These are phyloP conservation scores for Barbus barbus DNA, from an alignment of 2,113 vertebrate genomes.

Conservation along the genomic window DNA sequence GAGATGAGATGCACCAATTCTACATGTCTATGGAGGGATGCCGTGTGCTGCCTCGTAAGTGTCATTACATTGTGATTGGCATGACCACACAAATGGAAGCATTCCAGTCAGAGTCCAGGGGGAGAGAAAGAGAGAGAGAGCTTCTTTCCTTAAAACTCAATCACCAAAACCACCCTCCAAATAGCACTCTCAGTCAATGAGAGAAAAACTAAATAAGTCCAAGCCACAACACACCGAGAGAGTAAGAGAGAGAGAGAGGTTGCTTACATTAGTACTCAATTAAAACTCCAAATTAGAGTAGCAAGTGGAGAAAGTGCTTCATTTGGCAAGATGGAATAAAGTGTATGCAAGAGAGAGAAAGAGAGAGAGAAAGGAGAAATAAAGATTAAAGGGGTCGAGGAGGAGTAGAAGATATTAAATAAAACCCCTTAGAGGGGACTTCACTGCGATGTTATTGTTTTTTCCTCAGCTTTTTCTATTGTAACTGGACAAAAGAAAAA, in stretches of 20 bases:
- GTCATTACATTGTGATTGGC: conserved; percentile 45
- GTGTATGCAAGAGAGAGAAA: neutral
- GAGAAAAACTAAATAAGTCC: neutral
- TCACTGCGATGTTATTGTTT: neutral
- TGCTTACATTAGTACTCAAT: conserved; percentile 48
- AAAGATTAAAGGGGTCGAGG: conserved; percentile 10
- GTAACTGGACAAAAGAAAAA: conserved; percentile 23
- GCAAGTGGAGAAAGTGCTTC: conserved; percentile 35
- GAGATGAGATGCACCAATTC: neutral
- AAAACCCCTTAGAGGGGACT: conserved; percentile 27
- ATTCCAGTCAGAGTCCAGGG: conserved; percentile 33
- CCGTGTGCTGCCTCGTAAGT: conserved; percentile 1
- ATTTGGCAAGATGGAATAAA: conserved; percentile 23
- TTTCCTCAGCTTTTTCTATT: neutral
- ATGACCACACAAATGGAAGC: conserved; percentile 46
- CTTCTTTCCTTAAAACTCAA: conserved; percentile 10
- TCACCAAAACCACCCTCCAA: conserved; percentile 26
- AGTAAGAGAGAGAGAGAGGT: neutral
- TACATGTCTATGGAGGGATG: neutral
- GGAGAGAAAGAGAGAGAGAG: conserved; percentile 10
- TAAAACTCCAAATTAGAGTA: conserved; percentile 50
- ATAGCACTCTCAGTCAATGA: conserved; percentile 4
- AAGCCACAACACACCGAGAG: neutral
- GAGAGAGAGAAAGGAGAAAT: neutral
- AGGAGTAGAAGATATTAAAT: conserved; percentile 35